These are phyloP conservation scores for Pelagia noctiluca DNA, from an alignment of 30 jellyfish, hydroid and myxozoan species.

Conservation along the genomic window DNA sequence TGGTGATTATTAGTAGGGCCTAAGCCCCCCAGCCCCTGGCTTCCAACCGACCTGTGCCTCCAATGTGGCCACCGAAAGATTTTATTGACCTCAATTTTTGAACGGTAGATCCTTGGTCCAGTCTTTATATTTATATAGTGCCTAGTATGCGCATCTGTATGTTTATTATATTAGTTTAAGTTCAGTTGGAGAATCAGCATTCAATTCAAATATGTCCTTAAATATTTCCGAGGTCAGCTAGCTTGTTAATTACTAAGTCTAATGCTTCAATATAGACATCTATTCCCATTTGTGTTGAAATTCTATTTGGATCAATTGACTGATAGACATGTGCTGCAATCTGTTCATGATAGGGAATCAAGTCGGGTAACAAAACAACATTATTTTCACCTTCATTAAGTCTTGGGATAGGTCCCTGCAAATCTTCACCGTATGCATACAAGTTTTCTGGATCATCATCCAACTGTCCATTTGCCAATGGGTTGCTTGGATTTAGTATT, in stretches of 20 bases:
- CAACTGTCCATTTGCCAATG: not conserved
- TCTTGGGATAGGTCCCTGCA: not conserved
- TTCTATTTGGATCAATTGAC: slow-evolving; percentile 31
- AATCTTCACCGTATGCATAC: slow-evolving; percentile 6
- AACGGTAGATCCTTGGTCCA: not conserved
- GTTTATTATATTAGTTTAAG: too few relatives aligned
- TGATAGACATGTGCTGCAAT: slow-evolving; percentile 13
- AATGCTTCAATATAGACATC: slow-evolving; percentile 8
- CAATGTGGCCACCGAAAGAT: not conserved
- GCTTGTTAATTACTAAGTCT: not conserved
- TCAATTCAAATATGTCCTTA: not conserved
- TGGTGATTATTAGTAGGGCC: too few relatives aligned
- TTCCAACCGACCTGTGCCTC: not conserved
- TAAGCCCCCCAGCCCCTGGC: not conserved
- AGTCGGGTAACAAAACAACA: not conserved
- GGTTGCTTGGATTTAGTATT: not conserved
- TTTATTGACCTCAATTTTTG: not conserved
- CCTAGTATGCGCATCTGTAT: not conserved
- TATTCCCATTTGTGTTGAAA: slow-evolving; percentile 29
- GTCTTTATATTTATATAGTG: not conserved
- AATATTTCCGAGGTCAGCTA: not conserved
- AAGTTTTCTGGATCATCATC: slow-evolving; percentile 14
- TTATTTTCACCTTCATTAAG: not conserved
- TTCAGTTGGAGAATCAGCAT: not conserved
- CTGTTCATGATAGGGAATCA: not conserved